These are phyloP conservation scores for Rhinopomastus cyanomelas DNA, from an alignment of 2,113 vertebrate species.

Conservation along the genomic window DNA sequence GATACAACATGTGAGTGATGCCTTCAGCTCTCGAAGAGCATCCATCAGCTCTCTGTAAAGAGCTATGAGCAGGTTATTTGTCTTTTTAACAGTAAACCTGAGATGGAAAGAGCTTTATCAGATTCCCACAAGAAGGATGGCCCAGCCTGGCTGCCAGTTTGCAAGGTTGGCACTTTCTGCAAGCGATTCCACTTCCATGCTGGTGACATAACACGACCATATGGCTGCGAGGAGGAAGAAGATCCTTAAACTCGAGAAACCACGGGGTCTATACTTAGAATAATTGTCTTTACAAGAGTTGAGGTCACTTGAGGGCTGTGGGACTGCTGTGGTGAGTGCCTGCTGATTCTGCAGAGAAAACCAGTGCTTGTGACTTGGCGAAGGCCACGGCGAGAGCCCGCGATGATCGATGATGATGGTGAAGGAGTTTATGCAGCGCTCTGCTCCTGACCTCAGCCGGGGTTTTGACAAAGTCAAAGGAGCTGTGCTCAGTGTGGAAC, in stretches of 20 bases:
- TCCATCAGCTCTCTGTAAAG: not conserved
- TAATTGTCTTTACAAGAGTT: not conserved
- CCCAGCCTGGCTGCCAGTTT: not conserved
- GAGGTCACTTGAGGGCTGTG: not conserved
- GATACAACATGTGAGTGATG: rapidly evolving
- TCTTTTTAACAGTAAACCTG: not conserved
- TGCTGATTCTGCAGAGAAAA: constrained; percentile 11
- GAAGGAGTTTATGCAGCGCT: not conserved
- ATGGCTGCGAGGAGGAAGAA: not conserved
- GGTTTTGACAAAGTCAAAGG: not conserved
- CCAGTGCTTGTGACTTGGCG: not conserved
- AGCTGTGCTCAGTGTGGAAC: not conserved
- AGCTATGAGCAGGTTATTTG: not conserved
- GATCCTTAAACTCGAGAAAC: not conserved
- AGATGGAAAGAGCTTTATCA: not conserved
- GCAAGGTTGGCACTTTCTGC: not conserved
- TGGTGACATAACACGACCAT: not conserved
- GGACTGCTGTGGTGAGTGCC: not conserved
- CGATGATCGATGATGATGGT: rapidly evolving
- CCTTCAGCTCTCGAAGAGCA: not conserved
- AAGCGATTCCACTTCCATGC: not conserved
- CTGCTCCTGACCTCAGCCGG: not conserved
- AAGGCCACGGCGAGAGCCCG: not conserved
- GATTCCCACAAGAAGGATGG: not conserved
- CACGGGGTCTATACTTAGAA: not conserved